Evolutionary conservation across 23 tunicate species (phyloP), one percentile per base, ranked within the genome.

Genomic region (Ascidia mentula): DNA sequence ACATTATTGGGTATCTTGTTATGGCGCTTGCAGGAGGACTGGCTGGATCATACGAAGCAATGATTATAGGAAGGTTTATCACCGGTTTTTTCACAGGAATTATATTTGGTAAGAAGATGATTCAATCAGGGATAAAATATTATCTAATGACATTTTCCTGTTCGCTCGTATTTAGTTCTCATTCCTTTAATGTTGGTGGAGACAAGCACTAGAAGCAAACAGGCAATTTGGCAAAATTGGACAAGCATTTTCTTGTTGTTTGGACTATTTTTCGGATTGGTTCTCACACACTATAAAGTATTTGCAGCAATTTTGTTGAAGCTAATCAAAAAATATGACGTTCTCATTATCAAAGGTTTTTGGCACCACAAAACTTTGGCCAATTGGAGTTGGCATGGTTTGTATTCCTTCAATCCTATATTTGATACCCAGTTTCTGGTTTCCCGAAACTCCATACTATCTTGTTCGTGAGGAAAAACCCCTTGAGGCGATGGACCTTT

Each of bases 51-150:
- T 87, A 87, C 72, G 92, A 87, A 69, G 79, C 86, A 26, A 40
- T 87, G 71, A 87, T 87, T 20, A 53, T 82, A 22, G 86, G 92
- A 34, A 59, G 92, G 45, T 69, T 87, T 18, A 61, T 87, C 20
- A 40, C 28, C 37, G 92, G 87, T 38, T 17, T 82, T 36, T n/a
- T n/a, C n/a, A n/a, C n/a, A n/a, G n/a, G n/a, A n/a, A n/a, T n/a
- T n/a, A n/a, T n/a, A n/a, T n/a, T n/a, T n/a, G n/a, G n/a, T n/a
- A n/a, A n/a, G n/a, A n/a, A n/a, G n/a, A n/a, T n/a, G n/a, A n/a
- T n/a, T n/a, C n/a, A n/a, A n/a, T n/a, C n/a, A n/a, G n/a, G n/a
- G n/a, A n/a, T n/a, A n/a, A n/a, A n/a, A n/a, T n/a, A n/a, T n/a
- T n/a, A n/a, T n/a, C n/a, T n/a, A n/a, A n/a, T n/a, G n/a, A n/a